Percentiles rank a stretch among this genome's conserved stretches.
These are phyloP conservation scores for Intellagama lesueurii DNA, from an alignment of 2,797 vertebrate species.

Conservation along the genomic window DNA sequence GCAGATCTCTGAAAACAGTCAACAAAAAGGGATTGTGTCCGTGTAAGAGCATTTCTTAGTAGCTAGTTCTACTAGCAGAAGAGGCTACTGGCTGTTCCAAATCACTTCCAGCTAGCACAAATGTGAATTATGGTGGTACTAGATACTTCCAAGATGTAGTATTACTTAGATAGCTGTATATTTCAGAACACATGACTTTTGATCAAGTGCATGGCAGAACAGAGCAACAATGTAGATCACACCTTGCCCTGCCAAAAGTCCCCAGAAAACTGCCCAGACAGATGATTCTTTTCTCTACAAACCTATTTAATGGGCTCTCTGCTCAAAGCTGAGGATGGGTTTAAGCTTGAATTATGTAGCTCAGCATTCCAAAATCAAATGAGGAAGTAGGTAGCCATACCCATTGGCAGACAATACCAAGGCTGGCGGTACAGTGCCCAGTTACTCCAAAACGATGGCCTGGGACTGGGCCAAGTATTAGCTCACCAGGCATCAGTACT, in stretches of 20 bases:
- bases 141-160: too few relatives aligned
- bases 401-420: slow-evolving; percentile 67
- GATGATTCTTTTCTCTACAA: too few relatives aligned
- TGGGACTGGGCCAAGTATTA: slow-evolving; percentile 77
- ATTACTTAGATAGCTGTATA: background rate
- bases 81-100: too few relatives aligned
- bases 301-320: background rate
- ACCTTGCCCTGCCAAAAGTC: slow-evolving; percentile 45
- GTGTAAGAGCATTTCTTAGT: too few relatives aligned
- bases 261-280: too few relatives aligned
- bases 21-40: too few relatives aligned
- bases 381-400: slow-evolving; percentile 72
- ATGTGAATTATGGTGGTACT: too few relatives aligned
- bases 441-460: slow-evolving; percentile 77
- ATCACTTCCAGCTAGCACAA: too few relatives aligned
- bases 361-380: slow-evolving; percentile 59
- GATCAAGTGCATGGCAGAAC: slow-evolving; percentile 26
- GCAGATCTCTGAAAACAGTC: too few relatives aligned
- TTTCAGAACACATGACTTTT: background rate
- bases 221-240: slow-evolving; percentile 37
- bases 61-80: too few relatives aligned
- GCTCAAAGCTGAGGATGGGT: slow-evolving; percentile 43
- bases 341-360: slow-evolving; percentile 54
- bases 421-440: slow-evolving; percentile 73
- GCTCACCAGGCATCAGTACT: slow-evolving; percentile 71